Evolutionary conservation across 2,797 vertebrate genomes (phyloP).

Genomic region (Euphonia xanthogaster): DNA sequence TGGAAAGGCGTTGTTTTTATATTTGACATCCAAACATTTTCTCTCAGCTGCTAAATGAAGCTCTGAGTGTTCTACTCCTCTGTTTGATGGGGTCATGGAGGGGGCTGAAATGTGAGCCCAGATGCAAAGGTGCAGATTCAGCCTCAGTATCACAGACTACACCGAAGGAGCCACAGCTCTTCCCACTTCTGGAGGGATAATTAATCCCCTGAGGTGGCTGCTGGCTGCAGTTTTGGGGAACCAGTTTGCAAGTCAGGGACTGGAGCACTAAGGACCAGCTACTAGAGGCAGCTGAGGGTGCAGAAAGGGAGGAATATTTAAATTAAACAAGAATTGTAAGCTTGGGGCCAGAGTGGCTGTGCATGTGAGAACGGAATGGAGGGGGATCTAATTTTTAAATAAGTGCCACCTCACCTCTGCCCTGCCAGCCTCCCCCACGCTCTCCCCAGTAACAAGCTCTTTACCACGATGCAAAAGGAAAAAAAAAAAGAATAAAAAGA

Average conservation of each 20-base stretch:
- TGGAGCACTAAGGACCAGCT: neutral
- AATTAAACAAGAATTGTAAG: neutral
- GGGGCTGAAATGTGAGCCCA: neutral
- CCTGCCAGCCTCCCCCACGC: neutral
- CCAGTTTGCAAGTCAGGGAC: neutral
- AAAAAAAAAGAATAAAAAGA: slow-evolving; percentile 14
- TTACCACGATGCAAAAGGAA: neutral
- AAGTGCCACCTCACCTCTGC: neutral
- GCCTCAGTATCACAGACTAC: neutral
- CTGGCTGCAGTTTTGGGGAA: neutral
- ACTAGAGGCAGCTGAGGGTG: neutral
- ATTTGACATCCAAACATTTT: neutral
- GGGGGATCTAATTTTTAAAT: neutral
- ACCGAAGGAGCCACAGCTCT: fast-evolving
- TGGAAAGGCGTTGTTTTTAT: neutral
- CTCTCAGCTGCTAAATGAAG: neutral
- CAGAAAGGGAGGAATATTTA: neutral
- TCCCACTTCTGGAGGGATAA: neutral
- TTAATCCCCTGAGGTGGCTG: neutral
- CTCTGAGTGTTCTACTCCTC: neutral
- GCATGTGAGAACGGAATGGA: neutral
- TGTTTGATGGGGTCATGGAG: neutral
- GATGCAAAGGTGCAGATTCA: neutral
- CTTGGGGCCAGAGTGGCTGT: neutral
- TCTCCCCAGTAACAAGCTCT: neutral